Base-by-base conservation (phyloP, 2,797 vertebrate genomes). In the Scolopax rusticola region DNA sequence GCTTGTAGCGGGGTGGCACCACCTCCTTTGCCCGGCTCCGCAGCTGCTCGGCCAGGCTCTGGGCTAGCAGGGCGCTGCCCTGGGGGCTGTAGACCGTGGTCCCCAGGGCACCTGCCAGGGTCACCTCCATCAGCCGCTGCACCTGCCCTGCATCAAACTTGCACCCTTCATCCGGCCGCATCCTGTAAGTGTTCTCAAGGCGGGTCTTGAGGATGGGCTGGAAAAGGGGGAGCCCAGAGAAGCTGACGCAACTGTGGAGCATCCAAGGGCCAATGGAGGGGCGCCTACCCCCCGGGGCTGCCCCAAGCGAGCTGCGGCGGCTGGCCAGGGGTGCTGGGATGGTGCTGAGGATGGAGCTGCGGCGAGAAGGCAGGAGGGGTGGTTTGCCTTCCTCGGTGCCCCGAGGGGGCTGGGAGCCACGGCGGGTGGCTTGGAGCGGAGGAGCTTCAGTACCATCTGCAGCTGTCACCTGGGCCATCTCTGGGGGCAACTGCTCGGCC, bases 1-100 rank as follows among this genome's bases (percentile, higher is more conserved):
- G 89, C 83, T 98, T 98, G 96, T 98, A 98, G 53, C 98, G 97
- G 1, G 97, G 97, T 1, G 98, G 98, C 59, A 94, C 93, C 48
- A 97, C 91, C 56, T 98, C 98, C 15, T 98, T 98, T 1, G 94
- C 85, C 63, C 33, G 96, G 45, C 48, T 12, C 12, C 59, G 98
- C 78, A 98, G 87, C 84, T 98, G 95, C 25, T 98, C 98, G 0
- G 96, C 97, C 75, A 98, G 94, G 75, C 96, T 97, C 60, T 87
- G 98, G 3, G 89, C 73, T 51, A 98, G 92, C 1, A 24, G 45
- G 8, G 95, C 88, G 0, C 97, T 95, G 45, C 94, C 96, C 0
- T 93, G 30, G 12, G 97, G 65, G 0, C 54, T 97, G 93, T 98
- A 99, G n/a, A 59, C 32, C 0, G 16, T 3, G 3, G 94, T 92